These are phyloP conservation scores for Serinus canaria DNA, from an alignment of 2,113 vertebrate genomes.

Conservation along the genomic window DNA sequence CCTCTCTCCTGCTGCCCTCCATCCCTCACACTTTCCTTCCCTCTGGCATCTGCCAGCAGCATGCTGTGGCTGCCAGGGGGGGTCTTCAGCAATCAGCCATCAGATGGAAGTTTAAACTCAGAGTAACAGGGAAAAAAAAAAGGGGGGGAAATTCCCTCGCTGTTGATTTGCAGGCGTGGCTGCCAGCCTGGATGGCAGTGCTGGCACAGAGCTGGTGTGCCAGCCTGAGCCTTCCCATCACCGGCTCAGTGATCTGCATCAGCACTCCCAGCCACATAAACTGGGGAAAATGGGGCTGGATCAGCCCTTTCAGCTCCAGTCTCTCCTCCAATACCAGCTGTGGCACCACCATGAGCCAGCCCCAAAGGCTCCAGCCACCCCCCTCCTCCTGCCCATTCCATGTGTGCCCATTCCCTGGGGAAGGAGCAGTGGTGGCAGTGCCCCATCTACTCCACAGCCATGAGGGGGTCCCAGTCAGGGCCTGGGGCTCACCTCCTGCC, in stretches of 20 bases:
- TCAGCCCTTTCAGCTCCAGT: neutral
- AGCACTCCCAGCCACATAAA: fast-evolving
- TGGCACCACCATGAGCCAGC: fast-evolving
- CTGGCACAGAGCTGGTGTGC: neutral
- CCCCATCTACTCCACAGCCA: neutral
- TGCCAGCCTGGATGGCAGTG: neutral
- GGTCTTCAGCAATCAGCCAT: neutral
- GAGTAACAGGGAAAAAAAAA: neutral
- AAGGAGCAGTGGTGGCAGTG: neutral
- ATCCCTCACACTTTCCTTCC: slow-evolving; percentile 29
- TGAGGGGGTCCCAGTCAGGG: fast-evolving
- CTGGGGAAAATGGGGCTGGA: neutral
- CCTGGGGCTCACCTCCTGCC: neutral
- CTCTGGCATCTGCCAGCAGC: slow-evolving; percentile 46
- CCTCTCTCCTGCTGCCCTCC: neutral
- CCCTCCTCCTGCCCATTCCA: neutral
- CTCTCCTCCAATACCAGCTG: neutral
- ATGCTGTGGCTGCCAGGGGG: neutral
- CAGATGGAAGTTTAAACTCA: neutral
- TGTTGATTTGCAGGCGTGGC: neutral
- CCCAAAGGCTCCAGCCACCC: neutral
- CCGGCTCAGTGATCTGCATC: neutral
- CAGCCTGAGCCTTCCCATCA: neutral
- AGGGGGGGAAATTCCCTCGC: neutral
- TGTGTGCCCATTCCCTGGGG: neutral